phyloP scores from a whole-genome alignment of 2,113 vertebrate species.

The Sminthopsis crassicaudata region DNA sequence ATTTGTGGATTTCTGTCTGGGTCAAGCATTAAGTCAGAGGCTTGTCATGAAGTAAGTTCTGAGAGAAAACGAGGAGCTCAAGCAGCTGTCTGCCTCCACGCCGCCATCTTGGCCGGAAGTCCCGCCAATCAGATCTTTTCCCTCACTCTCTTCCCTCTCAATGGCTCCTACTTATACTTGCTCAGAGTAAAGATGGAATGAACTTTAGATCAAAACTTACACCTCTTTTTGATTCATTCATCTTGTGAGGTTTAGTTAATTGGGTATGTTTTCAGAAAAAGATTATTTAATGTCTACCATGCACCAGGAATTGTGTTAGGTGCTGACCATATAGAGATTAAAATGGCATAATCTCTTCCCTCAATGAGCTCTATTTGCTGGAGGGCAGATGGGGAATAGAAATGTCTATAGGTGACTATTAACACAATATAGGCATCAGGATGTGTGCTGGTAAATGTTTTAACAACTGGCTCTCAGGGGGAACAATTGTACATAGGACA shows the following conservation, averaged over 20 bases:
- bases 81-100: too few species aligned
- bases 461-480: not conserved
- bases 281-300: not conserved
- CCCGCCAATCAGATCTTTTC: not conserved
- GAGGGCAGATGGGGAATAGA: not conserved
- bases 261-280: not conserved
- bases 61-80: too few species aligned
- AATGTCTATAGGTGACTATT: not conserved
- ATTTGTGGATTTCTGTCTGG: too few species aligned
- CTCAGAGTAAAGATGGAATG: not conserved
- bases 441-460: not conserved
- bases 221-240: not conserved
- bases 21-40: too few species aligned
- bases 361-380: not conserved
- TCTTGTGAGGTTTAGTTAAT: not conserved
- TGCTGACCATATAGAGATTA: not conserved
- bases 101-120: too few species aligned
- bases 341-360: not conserved
- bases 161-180: not conserved
- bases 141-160: not conserved
- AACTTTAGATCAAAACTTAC: not conserved
- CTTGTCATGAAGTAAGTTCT: too few species aligned
- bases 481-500: not conserved
- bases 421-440: not conserved
- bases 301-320: not conserved